Evolutionary conservation across 2,797 vertebrate genomes (phyloP).

Genomic region (Rousettus madagascariensis): DNA sequence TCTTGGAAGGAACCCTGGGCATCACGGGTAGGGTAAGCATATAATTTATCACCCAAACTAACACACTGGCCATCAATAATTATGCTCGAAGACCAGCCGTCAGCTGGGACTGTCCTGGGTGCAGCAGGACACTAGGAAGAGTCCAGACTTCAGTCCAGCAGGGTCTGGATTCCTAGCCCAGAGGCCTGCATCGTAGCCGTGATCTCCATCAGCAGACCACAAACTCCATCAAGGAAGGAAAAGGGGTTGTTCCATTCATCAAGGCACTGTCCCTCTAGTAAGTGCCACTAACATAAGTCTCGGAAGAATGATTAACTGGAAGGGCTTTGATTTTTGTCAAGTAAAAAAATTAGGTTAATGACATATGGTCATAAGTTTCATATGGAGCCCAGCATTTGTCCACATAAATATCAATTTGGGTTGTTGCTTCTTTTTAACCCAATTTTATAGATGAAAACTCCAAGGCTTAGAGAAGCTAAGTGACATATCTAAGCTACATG

Average conservation of each 20-base stretch:
- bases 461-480: neutral
- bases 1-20: neutral
- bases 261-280: neutral
- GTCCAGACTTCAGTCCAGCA: no score
- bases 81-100: neutral
- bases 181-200: neutral
- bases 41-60: neutral
- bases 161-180: neutral
- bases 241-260: neutral
- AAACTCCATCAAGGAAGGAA: neutral
- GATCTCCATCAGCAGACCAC: neutral
- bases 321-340: neutral
- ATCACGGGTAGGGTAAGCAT: neutral
- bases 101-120: neutral
- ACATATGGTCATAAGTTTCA: neutral
- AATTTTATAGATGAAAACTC: neutral
- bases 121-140: neutral
- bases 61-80: neutral
- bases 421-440: neutral
- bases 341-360: neutral
- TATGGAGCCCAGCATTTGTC: neutral
- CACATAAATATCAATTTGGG: neutral
- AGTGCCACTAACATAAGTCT: neutral
- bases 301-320: neutral
- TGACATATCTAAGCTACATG: neutral